Conservation (phyloP, 2,113 vertebrate genomes). For the Clarias macrocephalus region DNA sequence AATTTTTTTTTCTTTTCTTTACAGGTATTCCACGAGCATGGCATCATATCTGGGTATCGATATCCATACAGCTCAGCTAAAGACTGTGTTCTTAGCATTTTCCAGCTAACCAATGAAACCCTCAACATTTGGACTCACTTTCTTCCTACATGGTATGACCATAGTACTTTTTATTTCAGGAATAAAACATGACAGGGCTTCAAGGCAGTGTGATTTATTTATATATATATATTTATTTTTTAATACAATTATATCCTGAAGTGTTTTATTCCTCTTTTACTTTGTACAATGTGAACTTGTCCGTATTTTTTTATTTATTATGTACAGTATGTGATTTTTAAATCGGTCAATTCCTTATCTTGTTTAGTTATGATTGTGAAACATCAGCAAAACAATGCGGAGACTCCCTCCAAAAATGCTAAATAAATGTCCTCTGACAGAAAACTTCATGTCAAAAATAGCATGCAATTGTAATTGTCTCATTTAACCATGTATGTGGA, state of each 20-base stretch:
- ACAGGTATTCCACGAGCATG: conserved; percentile 87
- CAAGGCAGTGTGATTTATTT: background rate
- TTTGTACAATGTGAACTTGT: background rate
- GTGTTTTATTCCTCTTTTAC: background rate
- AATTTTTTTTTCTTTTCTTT: background rate
- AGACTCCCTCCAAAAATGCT: background rate
- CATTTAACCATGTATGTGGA: background rate
- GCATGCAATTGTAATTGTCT: background rate
- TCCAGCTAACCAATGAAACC: conserved; percentile 94
- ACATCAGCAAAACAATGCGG: background rate
- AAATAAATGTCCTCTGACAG: background rate
- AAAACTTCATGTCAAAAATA: background rate
- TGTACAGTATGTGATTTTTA: too few relatives aligned
- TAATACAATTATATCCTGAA: background rate
- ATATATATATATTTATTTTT: too few relatives aligned
- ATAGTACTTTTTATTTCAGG: background rate
- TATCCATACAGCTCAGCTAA: conserved; percentile 82
- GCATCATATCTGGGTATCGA: conserved; percentile 90
- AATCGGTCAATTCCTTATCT: too few relatives aligned
- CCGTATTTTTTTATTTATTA: background rate
- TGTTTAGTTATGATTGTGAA: background rate
- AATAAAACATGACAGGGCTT: background rate
- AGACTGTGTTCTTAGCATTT: conserved; percentile 86
- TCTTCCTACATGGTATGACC: conserved; percentile 82
- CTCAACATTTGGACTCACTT: conserved; percentile 98